These are phyloP conservation scores for Protobothrops mucrosquamatus DNA, from an alignment of 2,113 vertebrate species.

Conservation along the genomic window DNA sequence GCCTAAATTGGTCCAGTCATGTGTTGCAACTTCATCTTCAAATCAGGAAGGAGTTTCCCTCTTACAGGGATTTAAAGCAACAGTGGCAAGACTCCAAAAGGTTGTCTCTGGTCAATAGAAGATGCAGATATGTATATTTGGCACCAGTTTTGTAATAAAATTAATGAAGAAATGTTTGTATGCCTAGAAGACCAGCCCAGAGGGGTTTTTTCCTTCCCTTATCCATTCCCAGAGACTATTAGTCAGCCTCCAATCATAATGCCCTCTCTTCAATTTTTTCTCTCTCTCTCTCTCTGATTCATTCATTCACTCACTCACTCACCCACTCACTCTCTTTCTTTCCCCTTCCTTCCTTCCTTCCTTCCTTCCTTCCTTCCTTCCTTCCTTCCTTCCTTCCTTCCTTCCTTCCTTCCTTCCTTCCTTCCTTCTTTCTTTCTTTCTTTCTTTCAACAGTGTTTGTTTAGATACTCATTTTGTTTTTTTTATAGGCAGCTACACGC, in stretches of 20 bases:
- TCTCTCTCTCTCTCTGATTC: neutral
- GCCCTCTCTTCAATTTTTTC: neutral
- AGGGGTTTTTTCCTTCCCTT: neutral
- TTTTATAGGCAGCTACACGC: neutral
- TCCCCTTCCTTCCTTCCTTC: too few relatives aligned
- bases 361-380: too few relatives aligned
- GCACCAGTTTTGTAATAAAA: neutral
- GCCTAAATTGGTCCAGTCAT: neutral
- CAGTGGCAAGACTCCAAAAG: neutral
- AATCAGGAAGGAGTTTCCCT: too few relatives aligned
- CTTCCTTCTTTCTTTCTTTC: too few relatives aligned
- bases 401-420: fast-evolving
- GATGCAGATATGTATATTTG: neutral
- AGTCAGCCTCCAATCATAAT: neutral
- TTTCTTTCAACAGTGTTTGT: neutral
- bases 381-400: too few relatives aligned
- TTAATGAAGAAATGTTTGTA: neutral
- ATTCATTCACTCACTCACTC: too few relatives aligned
- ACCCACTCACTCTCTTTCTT: too few relatives aligned
- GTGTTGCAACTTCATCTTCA: neutral
- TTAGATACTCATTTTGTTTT: neutral
- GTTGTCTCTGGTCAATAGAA: neutral
- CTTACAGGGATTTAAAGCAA: neutral
- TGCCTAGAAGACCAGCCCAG: neutral
- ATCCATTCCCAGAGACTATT: neutral